Evolutionary conservation across 2,888 invertebrate genomes (phyloP), one percentile per base, ranked within the genome.

Genomic region (Crepidodera aurea): DNA sequence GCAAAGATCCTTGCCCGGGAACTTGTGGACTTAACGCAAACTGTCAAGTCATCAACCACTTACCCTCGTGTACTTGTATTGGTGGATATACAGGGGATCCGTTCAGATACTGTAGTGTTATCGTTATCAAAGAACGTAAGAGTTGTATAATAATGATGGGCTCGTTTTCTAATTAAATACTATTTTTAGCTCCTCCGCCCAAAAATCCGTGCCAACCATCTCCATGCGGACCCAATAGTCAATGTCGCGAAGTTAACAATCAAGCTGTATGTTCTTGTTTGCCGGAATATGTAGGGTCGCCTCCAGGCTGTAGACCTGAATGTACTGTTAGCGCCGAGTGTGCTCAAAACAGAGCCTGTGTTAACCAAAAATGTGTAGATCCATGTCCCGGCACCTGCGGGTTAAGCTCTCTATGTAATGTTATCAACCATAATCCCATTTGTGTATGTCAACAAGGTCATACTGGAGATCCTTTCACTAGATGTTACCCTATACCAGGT

Each of bases 371-470:
- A 79, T 94, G 94, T 73, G 84, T 84, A 25, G 91, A 94, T 79
- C 93, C 93, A 54, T 93, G 93, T 75, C 88, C 90, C 66, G 92
- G 92, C 62, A 90, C 90, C 18, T 93, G 93, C 74, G 93, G 93
- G 54, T 82, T 87, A 51, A 88, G 88, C 75, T 90, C 93, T 19
- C 86, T 87, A 73, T 94, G 94, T 74, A 85, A 88, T 69, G 92
- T 92, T 7, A 89, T 90, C 63, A 90, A 91, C 76, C 93, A 93
- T 77, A 91, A 90, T 78, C 92, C 93, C 0, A 87, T 92, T 64
- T 93, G 93, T 76, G 90, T 88, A 69, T 94, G 94, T 74, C 86
- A 89, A 1, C 75, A 82, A 29, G 88, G 88, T 19, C 87, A 86
- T 78, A 90, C 90, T 1, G 94, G 94, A 8, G 91, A 93, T 86